Evolutionary conservation across 1,140 invertebrate species (phyloP), one percentile per base, ranked within the genome.

Genomic region (Zaprionus africanus): DNA sequence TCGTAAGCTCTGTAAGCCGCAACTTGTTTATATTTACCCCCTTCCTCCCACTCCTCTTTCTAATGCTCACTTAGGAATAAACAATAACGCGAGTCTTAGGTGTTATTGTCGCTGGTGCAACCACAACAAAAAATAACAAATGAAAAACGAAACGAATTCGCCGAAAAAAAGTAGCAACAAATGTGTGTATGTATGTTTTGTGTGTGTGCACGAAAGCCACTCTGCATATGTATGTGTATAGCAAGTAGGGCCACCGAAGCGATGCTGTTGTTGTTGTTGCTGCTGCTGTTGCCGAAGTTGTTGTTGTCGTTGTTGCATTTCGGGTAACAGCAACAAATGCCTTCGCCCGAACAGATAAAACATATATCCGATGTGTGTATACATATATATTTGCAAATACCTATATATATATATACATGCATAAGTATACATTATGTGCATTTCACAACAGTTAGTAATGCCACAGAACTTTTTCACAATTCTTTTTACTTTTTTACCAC

Each of bases 131-230:
- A 17, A 17, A 17, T 9, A 46, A 34, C 9, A 34, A 11, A 46
- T 17, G n/a, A 46, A 46, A 59, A 62, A 24, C 51, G 57, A 72
- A 63, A 53, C 17, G 46, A 72, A 66, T 76, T 76, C 66, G 73
- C 61, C 62, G 69, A 76, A 72, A 72, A 56, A 49, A 59, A 53
- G 13, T 38, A 76, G 68, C 74, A 72, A 76, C 61, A 76, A 76
- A 76, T 76, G 51, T 71, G 34, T 51, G 24, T 65, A 28, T 36
- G 53, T 60, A 5, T 43, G 24, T 68, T 26, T 31, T 41, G n/a
- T 46, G 41, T 46, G 56, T 66, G 58, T 70, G 59, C 34, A 70
- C n/a, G 41, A 75, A 70, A 74, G 36, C 46, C 51, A 75, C 66
- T 34, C 66, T 34, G 9, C 31, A 34, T 34, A 34, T 62, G 41